Base-by-base conservation (phyloP, 2,113 vertebrate species). In the Danionella cerebrum region DNA sequence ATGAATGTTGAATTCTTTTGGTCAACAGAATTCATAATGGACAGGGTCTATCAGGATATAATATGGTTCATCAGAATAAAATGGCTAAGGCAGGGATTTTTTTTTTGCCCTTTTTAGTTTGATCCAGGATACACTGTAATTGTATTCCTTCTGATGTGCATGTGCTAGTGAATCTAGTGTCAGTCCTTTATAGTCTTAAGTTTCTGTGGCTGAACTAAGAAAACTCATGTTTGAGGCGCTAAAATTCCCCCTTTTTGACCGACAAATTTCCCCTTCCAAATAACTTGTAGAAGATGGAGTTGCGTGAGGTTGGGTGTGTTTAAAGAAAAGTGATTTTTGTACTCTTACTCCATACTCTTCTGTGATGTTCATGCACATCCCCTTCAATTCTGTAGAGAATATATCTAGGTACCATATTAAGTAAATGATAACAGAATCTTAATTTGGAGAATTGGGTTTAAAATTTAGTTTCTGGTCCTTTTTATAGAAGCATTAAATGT, bases 141-240 rank as follows among this genome's bases (percentile, higher is more conserved):
- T 84, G 89, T 93, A 89, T 88, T 94, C 87, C 80, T 91, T 91
- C 88, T 91, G 93, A 88, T 90, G 92, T 93, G 91, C 91, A 94
- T 91, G 92, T 90, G 91, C 91, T 89, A 80, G 89, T 94, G 90
- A 81, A 87, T 79, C 88, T 87, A 89, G 87, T 84, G 78, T 82
- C 90, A 79, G 91, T 84, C 86, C 89, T 63, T 63, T 42, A 69
- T 41, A 53, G 57, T 62, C 27, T 31, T n/a, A 59, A 69, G 31
- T 68, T 57, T 58, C 66, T 48, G 44, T 58, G 52, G 48, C 65
- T 21, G 14, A 82, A 79, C 80, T 82, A 60, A 86, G 86, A 89
- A 85, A 86, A 93, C 87, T 83, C 44, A 51, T 54, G 42, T 59
- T 24, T 21, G 41, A 60, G 51, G 44, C 45, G 31, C 57, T 19